These are phyloP conservation scores for Premnoplex brunnescens DNA, from an alignment of 2,797 vertebrate species.

Conservation along the genomic window DNA sequence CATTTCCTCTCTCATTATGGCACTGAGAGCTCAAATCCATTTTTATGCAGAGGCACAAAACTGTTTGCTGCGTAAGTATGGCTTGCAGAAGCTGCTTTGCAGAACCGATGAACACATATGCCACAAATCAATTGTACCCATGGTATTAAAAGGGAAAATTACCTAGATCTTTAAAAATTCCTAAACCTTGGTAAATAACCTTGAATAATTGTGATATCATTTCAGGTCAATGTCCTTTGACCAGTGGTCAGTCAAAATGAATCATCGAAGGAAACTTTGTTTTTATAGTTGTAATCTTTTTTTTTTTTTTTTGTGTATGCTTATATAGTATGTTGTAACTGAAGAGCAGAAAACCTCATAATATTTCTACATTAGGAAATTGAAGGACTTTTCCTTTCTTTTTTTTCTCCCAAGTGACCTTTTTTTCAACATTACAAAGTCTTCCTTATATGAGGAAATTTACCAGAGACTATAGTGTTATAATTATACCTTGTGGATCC, in stretches of 20 bases:
- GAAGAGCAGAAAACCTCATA: background rate
- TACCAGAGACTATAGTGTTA: constrained; percentile 19
- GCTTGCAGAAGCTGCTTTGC: background rate
- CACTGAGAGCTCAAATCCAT: constrained; percentile 1
- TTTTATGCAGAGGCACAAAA: background rate
- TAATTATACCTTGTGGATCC: constrained; percentile 53
- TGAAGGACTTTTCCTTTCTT: background rate
- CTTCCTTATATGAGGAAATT: constrained; percentile 30
- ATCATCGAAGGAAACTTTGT: background rate
- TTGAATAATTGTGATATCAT: constrained; percentile 21
- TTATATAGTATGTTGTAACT: background rate
- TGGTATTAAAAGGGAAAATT: constrained; percentile 7
- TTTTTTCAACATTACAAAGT: background rate
- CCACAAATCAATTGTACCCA: constrained; percentile 26
- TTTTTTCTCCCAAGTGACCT: background rate
- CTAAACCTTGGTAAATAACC: background rate
- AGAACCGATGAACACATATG: background rate
- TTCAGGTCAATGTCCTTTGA: background rate
- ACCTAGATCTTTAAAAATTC: constrained; percentile 18
- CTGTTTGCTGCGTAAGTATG: background rate
- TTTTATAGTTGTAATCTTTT: background rate
- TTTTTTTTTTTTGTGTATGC: background rate
- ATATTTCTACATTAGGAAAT: background rate
- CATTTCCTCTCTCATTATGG: background rate
- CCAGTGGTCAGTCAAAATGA: background rate